Evolutionary conservation across 35 echinoderm and acorn worm species (phyloP).

Genomic region (Nesometra sesokonis): DNA sequence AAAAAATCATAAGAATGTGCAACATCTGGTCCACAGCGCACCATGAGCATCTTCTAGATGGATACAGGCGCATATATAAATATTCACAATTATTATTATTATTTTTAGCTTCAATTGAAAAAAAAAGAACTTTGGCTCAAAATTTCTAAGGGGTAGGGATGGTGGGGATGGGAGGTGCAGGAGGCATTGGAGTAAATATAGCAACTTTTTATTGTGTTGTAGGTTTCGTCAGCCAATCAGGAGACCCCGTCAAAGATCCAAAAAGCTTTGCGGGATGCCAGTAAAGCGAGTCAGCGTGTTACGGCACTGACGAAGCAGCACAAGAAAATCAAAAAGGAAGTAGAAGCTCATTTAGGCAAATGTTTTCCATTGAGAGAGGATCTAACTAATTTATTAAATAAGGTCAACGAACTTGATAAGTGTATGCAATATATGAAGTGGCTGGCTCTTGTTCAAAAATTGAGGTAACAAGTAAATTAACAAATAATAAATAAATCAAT

Average conservation of each 20-base stretch:
- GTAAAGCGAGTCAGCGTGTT: conserved; percentile 21
- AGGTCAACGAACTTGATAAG: conserved; percentile 81
- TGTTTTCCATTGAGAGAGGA: conserved; percentile 63
- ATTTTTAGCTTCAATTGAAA: too few relatives aligned
- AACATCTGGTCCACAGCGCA: too few relatives aligned
- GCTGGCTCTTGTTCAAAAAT: conserved; percentile 69
- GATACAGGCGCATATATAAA: too few relatives aligned
- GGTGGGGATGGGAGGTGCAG: too few relatives aligned
- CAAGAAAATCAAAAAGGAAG: not conserved
- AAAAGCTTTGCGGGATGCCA: conserved; percentile 32
- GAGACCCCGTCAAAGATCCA: conserved; percentile 44
- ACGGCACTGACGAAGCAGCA: not conserved
- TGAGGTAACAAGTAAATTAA: conserved; percentile 82
- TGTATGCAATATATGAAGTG: conserved; percentile 96
- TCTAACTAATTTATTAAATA: conserved; percentile 31
- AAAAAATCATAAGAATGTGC: too few relatives aligned
- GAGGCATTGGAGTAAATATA: too few relatives aligned
- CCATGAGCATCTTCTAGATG: too few relatives aligned
- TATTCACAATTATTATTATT: too few relatives aligned
- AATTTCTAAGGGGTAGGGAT: too few relatives aligned
- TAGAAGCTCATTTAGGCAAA: conserved; percentile 20
- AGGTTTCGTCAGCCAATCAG: conserved; percentile 41
- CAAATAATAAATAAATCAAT: too few relatives aligned
- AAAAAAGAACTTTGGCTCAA: too few relatives aligned
- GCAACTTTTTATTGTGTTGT: not conserved